Base-by-base conservation (phyloP, 2,888 invertebrate species). In the Drosophila kambysellisi region DNA sequence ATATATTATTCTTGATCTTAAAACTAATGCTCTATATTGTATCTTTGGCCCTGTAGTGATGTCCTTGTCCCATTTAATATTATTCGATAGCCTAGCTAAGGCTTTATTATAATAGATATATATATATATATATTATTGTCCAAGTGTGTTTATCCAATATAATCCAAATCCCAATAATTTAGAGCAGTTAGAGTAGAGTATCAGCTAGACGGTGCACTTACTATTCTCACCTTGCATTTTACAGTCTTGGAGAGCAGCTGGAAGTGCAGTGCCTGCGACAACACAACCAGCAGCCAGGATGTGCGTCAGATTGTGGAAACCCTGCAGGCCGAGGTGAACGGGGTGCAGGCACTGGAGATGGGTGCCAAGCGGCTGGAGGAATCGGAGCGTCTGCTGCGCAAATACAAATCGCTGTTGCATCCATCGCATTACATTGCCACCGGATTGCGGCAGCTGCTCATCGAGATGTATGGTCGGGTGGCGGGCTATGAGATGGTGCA, bases 401-500 rank as follows among this genome's bases (percentile, higher is more conserved):
- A 95, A 92, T 96, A 96, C 91, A 95, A 94, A 81, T 94, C 95
- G 0, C 95, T 96, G 62, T 93, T 98, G 71, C 97, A 98, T 93
- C 97, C 97, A 0, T 95, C 95, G 39, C 97, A 97, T 92, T 95
- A 96, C 15, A 94, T 96, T 68, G 94, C 96, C 84, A 94, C 95
- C 0, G 94, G 95, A 2, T 86, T 97, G 20, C 95, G 96, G 81
- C 95, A 96, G 85, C 94, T 95, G 29, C 93, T 97, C 65, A 95
- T 95, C 17, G 97, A 97, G 92, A 94, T 97, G 92, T 97, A 97
- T 89, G 97, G 97, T 0, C 95, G 96, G 60, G 95, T 95, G 1
- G 95, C 95, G 66, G 96, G 96, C 17, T 97, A 96, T 91, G 93
- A 93, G 48, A 93, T 96, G 79, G 95, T 96, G 35, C 96, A 97